Base-by-base conservation (phyloP, 2,113 vertebrate genomes). In the Potamarius usumacintae region DNA sequence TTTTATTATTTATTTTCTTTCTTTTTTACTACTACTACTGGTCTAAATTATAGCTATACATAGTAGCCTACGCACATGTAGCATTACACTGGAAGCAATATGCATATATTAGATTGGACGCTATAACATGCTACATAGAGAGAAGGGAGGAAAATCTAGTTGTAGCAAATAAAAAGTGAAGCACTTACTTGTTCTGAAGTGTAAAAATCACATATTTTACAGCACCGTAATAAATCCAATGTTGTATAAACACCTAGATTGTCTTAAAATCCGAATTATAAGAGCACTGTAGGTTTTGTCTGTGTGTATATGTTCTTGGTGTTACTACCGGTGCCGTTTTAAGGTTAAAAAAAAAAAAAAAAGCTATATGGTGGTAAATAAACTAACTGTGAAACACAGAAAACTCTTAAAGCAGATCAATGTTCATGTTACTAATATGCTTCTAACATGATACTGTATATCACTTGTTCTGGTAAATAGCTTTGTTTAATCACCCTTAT, bases 41-140 rank as follows among this genome's bases (percentile, higher is more conserved):
- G 4, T 82, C 7, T 25, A 62, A 80, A 42, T 82, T 20, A 82
- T 82, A 82, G 52, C 52, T 55, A 79, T 79, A 79, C 25, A 27
- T 48, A 20, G 42, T 74, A 42, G 18, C 42, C 42, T 42, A 22
- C 14, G 5, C 7, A 71, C 15, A 17, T 17, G 15, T 18, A 34
- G 30, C 8, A 67, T 67, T 67, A 63, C 22, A 14, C 12, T 5
- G 25, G 10, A 27, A 27, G 55, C 55, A 12, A 57, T 57, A 57
- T 12, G 55, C 55, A 57, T 55, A 79, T 12, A 50, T 52, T 67
- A 63, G 48, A 12, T 48, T 22, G 27, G 10, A 82, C 62, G 20
- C 30, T 42, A 11, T 10, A 63, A 65, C 15, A 58, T 53, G 50
- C 72, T 7, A 76, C 7, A 53, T 7, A 77, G 74, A 78, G 72